Base-by-base conservation (phyloP, 2,888 invertebrate genomes). In the Horisme vitalbata region DNA sequence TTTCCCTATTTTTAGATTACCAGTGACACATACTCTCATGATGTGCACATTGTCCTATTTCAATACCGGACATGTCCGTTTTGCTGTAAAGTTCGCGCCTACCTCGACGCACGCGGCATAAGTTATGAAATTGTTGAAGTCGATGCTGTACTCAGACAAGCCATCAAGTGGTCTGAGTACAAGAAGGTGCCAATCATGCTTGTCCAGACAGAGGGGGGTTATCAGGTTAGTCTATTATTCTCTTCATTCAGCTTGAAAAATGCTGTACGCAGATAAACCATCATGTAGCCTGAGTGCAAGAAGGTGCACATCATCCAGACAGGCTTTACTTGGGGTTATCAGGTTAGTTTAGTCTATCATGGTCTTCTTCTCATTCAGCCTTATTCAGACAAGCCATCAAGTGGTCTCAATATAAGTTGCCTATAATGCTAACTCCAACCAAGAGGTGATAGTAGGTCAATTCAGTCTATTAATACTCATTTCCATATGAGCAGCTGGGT, bases 21-120 rank as follows among this genome's bases (percentile, higher is more conserved):
- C 7, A 93, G 92, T 70, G 91, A 93, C 0, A 83, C 90, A 2
- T 95, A 96, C 69, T 83, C 71, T 3, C 85, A 81, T 37, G 93
- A 94, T 14, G 83, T 97, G 45, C 94, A 97, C 61, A 82, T 99
- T 31, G 94, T 96, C 0, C 88, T 99, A 10, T 99, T 96, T 74
- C 99, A 99, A 89, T 99, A 98, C 75, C 96, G 98, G 68, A 98
- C 98, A 0, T 99, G 99, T 71, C 99, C 99, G 0, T 99, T 99
- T 80, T 99, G 99, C 82, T 98, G 98, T 74, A 99, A 99, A 91
- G 95, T 95, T 10, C 91, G 98, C 47, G 95, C 97, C 0, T 96
- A 95, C 76, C 89, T 99, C 7, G 99, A 99, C 80, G 97, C 95
- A 63, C 93, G 95, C 76, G 98, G 99, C 1, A 92, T 99, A 44